Conservation (phyloP, 2,797 vertebrate species). For the Bothrops alternatus region DNA sequence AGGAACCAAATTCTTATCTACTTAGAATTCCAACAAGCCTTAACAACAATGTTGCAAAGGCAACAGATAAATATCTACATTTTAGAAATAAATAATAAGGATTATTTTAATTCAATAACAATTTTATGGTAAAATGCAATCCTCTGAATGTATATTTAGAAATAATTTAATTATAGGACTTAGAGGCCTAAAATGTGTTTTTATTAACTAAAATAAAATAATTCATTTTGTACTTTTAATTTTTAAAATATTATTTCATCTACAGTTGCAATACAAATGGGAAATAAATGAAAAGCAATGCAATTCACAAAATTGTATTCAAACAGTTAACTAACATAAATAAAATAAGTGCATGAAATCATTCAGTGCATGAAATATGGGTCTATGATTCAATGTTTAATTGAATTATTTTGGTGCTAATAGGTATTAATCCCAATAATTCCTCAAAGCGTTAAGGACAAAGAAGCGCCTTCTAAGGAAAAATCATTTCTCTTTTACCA, state of each 20-base stretch:
- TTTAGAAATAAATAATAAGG: neutral
- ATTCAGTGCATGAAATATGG: neutral
- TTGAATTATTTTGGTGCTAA: neutral
- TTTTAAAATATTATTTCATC: neutral
- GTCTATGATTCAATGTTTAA: neutral
- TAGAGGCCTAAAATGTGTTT: neutral
- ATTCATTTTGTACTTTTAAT: neutral
- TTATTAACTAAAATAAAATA: neutral
- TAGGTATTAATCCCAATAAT: neutral
- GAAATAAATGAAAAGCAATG: neutral
- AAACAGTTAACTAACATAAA: neutral
- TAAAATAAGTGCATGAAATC: neutral
- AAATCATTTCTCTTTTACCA: neutral
- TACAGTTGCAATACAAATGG: neutral
- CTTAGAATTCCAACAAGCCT: neutral
- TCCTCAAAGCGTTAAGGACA: neutral
- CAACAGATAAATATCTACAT: neutral
- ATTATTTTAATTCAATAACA: neutral
- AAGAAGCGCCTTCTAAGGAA: neutral
- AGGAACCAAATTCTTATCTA: neutral
- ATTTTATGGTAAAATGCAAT: neutral
- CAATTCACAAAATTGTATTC: neutral
- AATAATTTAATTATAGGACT: neutral
- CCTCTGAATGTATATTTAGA: neutral
- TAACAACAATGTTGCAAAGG: neutral